These are phyloP conservation scores for Sebastolobus alascanus DNA, from an alignment of 2,797 vertebrate genomes.

Conservation along the genomic window DNA sequence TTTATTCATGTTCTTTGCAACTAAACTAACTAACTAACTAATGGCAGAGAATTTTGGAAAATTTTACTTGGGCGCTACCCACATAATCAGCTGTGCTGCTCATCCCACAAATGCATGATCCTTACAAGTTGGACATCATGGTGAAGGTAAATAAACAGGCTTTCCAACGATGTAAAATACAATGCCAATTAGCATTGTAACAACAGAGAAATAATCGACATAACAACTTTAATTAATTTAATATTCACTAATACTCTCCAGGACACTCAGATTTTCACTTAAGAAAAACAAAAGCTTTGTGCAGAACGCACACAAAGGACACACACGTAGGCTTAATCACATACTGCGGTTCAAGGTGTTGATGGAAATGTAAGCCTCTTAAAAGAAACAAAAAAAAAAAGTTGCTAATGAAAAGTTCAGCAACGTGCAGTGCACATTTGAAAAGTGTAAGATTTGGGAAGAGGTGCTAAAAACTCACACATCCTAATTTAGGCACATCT, in stretches of 20 bases:
- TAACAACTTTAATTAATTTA: conserved; percentile 19
- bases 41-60: no score
- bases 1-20: no score
- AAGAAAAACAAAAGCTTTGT: conserved; percentile 36
- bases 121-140: no score
- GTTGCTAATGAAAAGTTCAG: conserved; percentile 63
- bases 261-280: conserved; percentile 37
- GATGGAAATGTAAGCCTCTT: conserved; percentile 50
- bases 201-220: no score
- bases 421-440: conserved; percentile 31
- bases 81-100: no score
- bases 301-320: conserved; percentile 24
- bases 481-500: conserved; percentile 67
- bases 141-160: no score
- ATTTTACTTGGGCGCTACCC: no score
- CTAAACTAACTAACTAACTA: no score
- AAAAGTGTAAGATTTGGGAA: conserved; percentile 52
- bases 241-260: conserved; percentile 31
- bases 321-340: conserved; percentile 28
- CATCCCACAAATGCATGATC: no score
- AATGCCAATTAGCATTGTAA: no score
- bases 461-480: conserved; percentile 60
- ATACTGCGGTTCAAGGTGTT: conserved; percentile 41
- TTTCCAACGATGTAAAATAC: no score
- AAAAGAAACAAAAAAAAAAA: conserved; percentile 13